phyloP scores from a whole-genome alignment of 2,888 invertebrate genomes.

The Cataglyphis albicans region DNA sequence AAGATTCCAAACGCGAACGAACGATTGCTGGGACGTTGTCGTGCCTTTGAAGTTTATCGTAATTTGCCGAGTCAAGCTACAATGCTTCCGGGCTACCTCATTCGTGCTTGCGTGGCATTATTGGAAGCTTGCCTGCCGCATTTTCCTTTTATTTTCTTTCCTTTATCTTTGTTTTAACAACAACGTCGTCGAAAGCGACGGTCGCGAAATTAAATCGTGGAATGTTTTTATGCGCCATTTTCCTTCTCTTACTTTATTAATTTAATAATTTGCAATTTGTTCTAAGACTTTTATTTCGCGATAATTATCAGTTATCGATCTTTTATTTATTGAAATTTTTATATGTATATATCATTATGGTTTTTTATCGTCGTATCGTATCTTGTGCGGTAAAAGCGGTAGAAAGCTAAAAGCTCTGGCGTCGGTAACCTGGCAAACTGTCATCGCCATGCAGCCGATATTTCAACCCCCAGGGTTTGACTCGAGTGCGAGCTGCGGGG shows the following conservation, averaged over 20 bases:
- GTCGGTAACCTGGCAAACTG: slow-evolving; percentile 63
- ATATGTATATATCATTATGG: no score
- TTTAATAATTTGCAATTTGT: neutral
- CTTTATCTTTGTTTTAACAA: slow-evolving; percentile 9
- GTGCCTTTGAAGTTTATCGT: slow-evolving; percentile 43
- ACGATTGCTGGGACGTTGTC: neutral
- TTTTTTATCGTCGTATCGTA: neutral
- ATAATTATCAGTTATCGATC: neutral
- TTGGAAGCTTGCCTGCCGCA: slow-evolving; percentile 12
- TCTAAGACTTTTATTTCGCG: neutral
- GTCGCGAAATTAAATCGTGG: neutral
- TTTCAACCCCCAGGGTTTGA: slow-evolving; percentile 50
- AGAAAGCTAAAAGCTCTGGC: slow-evolving; percentile 46
- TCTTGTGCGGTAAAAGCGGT: slow-evolving; percentile 18
- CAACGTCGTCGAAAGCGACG: neutral
- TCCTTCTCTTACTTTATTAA: neutral
- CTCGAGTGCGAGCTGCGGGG: slow-evolving; percentile 29
- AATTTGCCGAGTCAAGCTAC: slow-evolving; percentile 29
- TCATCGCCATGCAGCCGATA: slow-evolving; percentile 29
- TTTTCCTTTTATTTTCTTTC: neutral
- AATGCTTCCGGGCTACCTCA: neutral
- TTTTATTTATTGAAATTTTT: no score
- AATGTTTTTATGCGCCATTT: neutral
- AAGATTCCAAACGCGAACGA: slow-evolving; percentile 12
- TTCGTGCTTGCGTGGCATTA: slow-evolving; percentile 35